phyloP scores from a whole-genome alignment of 1,140 invertebrate genomes.

The Drosophila serrata region DNA sequence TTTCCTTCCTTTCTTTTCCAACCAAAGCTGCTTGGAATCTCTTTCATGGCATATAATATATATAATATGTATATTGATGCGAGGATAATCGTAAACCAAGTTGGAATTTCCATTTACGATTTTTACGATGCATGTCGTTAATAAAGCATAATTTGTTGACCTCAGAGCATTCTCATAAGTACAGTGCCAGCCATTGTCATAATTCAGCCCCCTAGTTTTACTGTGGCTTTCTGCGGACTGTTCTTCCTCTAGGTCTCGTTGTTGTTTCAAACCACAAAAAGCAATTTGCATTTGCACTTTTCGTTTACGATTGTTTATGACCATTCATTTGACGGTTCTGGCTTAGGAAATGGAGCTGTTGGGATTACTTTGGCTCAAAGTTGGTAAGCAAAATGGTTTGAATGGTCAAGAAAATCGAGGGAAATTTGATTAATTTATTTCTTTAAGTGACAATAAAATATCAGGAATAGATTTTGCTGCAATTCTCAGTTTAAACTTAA shows the following conservation, averaged over 20 bases:
- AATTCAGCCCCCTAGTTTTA: constrained; percentile 21
- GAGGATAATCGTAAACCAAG: constrained; percentile 26
- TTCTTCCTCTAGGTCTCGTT: not conserved
- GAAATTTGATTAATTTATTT: not conserved
- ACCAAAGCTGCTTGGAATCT: constrained; percentile 1
- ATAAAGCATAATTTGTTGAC: constrained; percentile 51
- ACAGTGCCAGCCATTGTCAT: constrained; percentile 17
- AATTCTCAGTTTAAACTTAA: not conserved
- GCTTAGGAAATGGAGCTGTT: constrained; percentile 21
- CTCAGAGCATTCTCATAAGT: constrained; percentile 13
- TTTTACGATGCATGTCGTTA: constrained; percentile 40
- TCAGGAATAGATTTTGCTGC: too few relatives aligned
- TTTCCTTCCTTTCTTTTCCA: constrained; percentile 3
- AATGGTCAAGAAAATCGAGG: not conserved
- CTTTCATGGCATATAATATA: not conserved
- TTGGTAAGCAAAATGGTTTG: not conserved
- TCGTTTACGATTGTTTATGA: constrained; percentile 29
- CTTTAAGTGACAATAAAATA: not conserved
- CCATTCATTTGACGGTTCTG: constrained; percentile 18
- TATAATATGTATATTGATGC: not conserved
- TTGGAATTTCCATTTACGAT: constrained; percentile 32
- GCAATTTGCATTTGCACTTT: constrained; percentile 55
- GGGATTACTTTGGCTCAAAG: not conserved
- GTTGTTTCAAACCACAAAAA: constrained; percentile 31
- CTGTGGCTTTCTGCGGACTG: constrained; percentile 10